phyloP scores from a whole-genome alignment of 1,140 invertebrate species.

The Notospermus geniculatus region DNA sequence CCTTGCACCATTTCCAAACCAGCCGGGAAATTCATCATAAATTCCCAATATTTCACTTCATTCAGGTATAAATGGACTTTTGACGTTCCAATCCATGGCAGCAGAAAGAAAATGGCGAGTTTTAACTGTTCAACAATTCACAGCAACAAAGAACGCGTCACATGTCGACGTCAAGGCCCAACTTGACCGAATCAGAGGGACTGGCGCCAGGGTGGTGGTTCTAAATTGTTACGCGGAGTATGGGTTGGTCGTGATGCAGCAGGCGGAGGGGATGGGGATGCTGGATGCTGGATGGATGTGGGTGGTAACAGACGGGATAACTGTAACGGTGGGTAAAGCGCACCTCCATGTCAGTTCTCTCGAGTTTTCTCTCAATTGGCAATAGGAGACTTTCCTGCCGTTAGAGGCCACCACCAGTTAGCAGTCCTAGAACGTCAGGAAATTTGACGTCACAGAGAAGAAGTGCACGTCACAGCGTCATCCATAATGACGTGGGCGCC shows the following conservation, averaged over 20 bases:
- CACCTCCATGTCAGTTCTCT: too few species aligned
- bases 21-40: too few species aligned
- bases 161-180: neutral
- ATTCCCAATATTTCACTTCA: too few species aligned
- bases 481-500: too few species aligned
- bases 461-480: too few species aligned
- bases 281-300: neutral
- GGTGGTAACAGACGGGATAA: neutral
- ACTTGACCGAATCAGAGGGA: neutral
- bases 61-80: slow-evolving; percentile 1
- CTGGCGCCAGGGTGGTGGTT: slow-evolving; percentile 1
- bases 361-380: too few species aligned
- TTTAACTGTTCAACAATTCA: slow-evolving; percentile 1
- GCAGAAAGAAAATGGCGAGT: neutral
- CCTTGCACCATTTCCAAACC: too few species aligned
- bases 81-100: neutral
- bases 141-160: neutral
- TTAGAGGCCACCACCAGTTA: too few species aligned
- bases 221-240: neutral
- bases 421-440: too few species aligned
- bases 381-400: too few species aligned
- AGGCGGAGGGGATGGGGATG: neutral
- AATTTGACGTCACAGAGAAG: too few species aligned
- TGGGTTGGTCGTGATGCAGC: neutral
- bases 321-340: neutral